Conservation (phyloP, 1,140 invertebrate species). For the Drosophila nigrodunni region DNA sequence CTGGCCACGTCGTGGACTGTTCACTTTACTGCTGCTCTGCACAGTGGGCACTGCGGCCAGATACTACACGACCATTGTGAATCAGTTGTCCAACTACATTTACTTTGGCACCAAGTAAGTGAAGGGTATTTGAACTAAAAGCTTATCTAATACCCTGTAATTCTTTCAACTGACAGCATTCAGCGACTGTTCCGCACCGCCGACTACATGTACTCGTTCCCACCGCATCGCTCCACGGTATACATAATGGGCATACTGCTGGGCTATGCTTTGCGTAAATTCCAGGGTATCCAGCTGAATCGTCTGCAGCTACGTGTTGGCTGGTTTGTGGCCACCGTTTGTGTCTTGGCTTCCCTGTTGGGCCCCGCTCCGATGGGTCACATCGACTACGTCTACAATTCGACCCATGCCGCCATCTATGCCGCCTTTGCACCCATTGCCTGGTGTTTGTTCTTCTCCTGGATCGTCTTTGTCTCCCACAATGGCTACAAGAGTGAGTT, state of each 20-base stretch:
- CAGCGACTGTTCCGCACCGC: slow-evolving; percentile 89
- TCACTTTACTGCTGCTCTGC: slow-evolving; percentile 85
- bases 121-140: background rate
- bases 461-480: slow-evolving; percentile 88
- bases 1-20: slow-evolving; percentile 86
- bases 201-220: slow-evolving; percentile 89
- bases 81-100: slow-evolving; percentile 87
- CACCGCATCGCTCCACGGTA: slow-evolving; percentile 89
- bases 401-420: slow-evolving; percentile 88
- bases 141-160: background rate
- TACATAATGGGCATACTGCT: slow-evolving; percentile 90
- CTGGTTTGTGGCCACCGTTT: slow-evolving; percentile 85
- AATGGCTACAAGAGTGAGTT: slow-evolving; percentile 87
- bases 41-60: slow-evolving; percentile 87
- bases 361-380: slow-evolving; percentile 88
- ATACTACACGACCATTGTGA: slow-evolving; percentile 87
- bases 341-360: slow-evolving; percentile 86
- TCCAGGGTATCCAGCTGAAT: slow-evolving; percentile 76
- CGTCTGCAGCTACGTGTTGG: slow-evolving; percentile 86
- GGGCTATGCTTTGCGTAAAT: slow-evolving; percentile 87
- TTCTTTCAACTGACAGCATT: slow-evolving; percentile 85
- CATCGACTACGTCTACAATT: slow-evolving; percentile 88
- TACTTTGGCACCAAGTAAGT: slow-evolving; percentile 89
- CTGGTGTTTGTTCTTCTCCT: slow-evolving; percentile 89
- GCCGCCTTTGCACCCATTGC: slow-evolving; percentile 90